These are phyloP conservation scores for Mimachlamys varia DNA, from an alignment of 2,888 invertebrate genomes.

Conservation along the genomic window DNA sequence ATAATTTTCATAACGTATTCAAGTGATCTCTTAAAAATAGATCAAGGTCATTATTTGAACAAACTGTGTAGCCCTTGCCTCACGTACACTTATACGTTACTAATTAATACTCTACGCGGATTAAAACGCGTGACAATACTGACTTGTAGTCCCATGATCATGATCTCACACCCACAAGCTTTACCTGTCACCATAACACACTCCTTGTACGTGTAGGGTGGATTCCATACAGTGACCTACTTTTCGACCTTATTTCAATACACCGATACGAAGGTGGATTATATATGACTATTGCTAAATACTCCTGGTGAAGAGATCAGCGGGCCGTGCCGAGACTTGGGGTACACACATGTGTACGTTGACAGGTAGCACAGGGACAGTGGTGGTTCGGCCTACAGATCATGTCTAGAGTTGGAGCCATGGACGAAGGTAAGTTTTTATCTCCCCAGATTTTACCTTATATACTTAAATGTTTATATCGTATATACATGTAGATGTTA, in stretches of 20 bases:
- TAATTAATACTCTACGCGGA: too few species aligned
- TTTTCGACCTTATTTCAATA: not conserved
- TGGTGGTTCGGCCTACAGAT: not conserved
- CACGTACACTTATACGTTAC: too few species aligned
- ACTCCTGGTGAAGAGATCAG: not conserved
- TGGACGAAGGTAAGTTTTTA: not conserved
- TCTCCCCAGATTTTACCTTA: not conserved
- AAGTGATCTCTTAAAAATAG: too few species aligned
- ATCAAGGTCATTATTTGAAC: too few species aligned
- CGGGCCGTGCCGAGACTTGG: not conserved
- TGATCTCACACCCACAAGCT: too few species aligned
- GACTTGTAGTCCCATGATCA: too few species aligned
- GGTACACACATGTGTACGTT: not conserved
- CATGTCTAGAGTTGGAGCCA: not conserved
- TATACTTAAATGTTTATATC: too few species aligned
- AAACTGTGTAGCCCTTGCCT: too few species aligned
- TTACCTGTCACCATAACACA: too few species aligned
- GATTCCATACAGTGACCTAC: constrained; percentile 6
- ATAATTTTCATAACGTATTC: too few species aligned
- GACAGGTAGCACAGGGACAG: not conserved
- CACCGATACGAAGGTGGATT: not conserved
- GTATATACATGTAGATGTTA: too few species aligned
- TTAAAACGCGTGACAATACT: too few species aligned
- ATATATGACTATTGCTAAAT: not conserved
- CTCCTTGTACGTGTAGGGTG: not conserved